These are phyloP conservation scores for Ciconia boyciana DNA, from an alignment of 2,113 vertebrate species.

Conservation along the genomic window DNA sequence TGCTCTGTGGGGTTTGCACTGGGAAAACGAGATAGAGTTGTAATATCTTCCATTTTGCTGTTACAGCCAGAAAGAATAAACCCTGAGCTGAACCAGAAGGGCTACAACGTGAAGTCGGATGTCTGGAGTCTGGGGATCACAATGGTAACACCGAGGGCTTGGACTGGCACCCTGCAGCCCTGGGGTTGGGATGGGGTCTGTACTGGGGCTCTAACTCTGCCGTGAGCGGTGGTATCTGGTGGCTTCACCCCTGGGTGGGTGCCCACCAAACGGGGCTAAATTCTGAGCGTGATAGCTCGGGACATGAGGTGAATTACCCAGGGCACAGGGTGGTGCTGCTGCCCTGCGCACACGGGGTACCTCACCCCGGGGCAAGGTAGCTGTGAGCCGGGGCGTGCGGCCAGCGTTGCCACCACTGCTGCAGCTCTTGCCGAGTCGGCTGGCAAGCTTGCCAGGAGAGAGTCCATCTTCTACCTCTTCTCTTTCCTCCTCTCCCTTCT, in stretches of 20 bases:
- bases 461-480: neutral
- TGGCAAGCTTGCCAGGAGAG: neutral
- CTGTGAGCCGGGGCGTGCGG: neutral
- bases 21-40: neutral
- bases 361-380: neutral
- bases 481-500: neutral
- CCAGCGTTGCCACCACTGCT: neutral
- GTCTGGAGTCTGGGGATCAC: constrained; percentile 84
- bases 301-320: neutral
- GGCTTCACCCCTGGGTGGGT: neutral
- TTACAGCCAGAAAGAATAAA: constrained; percentile 81
- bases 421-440: accelerated
- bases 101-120: constrained; percentile 81
- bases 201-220: neutral
- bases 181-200: neutral
- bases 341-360: neutral
- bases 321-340: neutral
- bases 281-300: neutral
- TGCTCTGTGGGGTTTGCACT: neutral
- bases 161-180: neutral
- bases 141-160: constrained; percentile 63
- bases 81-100: constrained; percentile 81
- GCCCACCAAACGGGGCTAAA: neutral
- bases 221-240: neutral
- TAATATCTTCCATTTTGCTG: neutral